A percentile compares a stretch with the other conserved stretches of the same genome.
Evolutionary conservation across 1,140 invertebrate genomes (phyloP).

Genomic region (Drosophila bocki): DNA sequence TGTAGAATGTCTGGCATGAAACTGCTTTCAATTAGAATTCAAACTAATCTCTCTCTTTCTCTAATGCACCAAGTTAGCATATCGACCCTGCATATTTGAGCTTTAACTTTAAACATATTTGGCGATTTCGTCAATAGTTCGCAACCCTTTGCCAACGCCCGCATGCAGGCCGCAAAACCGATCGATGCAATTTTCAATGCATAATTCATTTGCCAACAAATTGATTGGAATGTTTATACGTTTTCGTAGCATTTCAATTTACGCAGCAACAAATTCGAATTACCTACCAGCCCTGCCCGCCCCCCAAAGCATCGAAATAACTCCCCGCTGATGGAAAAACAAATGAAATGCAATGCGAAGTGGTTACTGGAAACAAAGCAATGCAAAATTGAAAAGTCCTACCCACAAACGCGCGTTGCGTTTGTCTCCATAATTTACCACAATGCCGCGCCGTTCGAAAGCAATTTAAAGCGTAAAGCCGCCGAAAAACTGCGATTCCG

Average conservation of each 20-base stretch:
- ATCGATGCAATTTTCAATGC: slow-evolving; percentile 59
- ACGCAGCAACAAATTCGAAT: slow-evolving; percentile 70
- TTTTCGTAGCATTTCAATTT: slow-evolving; percentile 65
- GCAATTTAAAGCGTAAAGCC: slow-evolving; percentile 53
- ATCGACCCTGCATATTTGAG: slow-evolving; percentile 22
- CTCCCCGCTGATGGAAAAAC: slow-evolving; percentile 33
- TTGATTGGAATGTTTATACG: slow-evolving; percentile 70
- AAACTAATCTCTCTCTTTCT: slow-evolving; percentile 4
- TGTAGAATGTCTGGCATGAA: not conserved
- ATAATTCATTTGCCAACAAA: slow-evolving; percentile 72
- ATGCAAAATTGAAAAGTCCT: slow-evolving; percentile 55
- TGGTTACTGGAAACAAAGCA: slow-evolving; percentile 47
- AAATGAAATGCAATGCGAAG: slow-evolving; percentile 60
- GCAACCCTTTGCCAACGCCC: slow-evolving; percentile 4
- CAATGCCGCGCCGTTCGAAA: slow-evolving; percentile 37
- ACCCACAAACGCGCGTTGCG: not conserved
- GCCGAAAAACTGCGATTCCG: slow-evolving; percentile 13
- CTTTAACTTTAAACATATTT: slow-evolving; percentile 28
- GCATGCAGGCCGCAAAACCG: slow-evolving; percentile 18
- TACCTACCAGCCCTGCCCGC: slow-evolving; percentile 38
- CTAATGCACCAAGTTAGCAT: not conserved
- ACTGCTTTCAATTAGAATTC: not conserved
- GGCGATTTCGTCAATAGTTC: slow-evolving; percentile 5
- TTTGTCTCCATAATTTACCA: slow-evolving; percentile 55
- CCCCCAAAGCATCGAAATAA: not conserved